Percentiles rank a stretch among this genome's conserved stretches.
These are phyloP conservation scores for Lycaena phlaeas DNA, from an alignment of 2,888 invertebrate genomes.

Conservation along the genomic window DNA sequence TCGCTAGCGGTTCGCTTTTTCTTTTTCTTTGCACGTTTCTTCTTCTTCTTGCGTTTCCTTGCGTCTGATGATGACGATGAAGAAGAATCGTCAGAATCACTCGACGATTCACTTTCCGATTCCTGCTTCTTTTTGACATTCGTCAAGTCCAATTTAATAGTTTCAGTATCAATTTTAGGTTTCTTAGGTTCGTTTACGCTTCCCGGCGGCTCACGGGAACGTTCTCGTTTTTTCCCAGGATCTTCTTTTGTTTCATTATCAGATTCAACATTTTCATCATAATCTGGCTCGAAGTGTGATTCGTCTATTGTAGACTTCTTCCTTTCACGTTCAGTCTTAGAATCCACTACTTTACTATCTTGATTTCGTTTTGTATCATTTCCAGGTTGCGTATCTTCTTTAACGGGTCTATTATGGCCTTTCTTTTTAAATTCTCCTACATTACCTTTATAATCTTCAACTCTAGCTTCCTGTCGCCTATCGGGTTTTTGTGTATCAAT, in stretches of 20 bases:
- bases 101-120: conserved; percentile 55
- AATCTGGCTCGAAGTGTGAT: conserved; percentile 82
- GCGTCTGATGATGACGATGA: conserved; percentile 65
- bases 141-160: conserved; percentile 61
- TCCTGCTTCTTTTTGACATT: conserved; percentile 66
- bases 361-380: conserved; percentile 10
- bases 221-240: conserved; percentile 46
- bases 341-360: conserved; percentile 46
- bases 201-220: conserved; percentile 31
- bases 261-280: conserved; percentile 75
- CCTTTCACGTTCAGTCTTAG: conserved; percentile 68
- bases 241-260: conserved; percentile 77
- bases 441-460: conserved; percentile 34
- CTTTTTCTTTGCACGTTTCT: conserved; percentile 75
- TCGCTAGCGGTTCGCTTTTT: conserved; percentile 75
- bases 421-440: conserved; percentile 33
- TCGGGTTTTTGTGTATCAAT: conserved; percentile 37
- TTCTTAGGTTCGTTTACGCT: conserved; percentile 40
- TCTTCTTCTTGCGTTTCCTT: conserved; percentile 75
- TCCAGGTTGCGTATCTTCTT: conserved; percentile 26
- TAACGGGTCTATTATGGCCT: conserved; percentile 30
- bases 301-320: conserved; percentile 81
- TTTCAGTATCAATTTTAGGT: conserved; percentile 47
- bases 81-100: conserved; percentile 63
- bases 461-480: conserved; percentile 34